Evolutionary conservation across 2,113 vertebrate genomes (phyloP).

Genomic region (Hyperopisus bebe): DNA sequence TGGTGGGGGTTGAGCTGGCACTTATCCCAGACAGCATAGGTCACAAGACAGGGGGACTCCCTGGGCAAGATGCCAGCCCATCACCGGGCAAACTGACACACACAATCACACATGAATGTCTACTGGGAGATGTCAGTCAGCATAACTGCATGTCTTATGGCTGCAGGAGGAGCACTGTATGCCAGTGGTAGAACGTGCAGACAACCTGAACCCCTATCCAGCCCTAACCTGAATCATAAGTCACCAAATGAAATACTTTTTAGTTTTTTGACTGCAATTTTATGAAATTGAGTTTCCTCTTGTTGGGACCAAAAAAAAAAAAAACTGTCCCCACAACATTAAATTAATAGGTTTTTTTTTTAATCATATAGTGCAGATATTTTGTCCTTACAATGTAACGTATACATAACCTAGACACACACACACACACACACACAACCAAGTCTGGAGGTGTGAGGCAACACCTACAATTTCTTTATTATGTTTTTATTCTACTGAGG

Average conservation of each 20-base stretch:
- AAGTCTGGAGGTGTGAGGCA: neutral
- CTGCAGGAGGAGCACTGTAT: neutral
- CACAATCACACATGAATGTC: neutral
- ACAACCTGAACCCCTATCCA: neutral
- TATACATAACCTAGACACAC: neutral
- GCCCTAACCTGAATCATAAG: neutral
- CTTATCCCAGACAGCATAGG: neutral
- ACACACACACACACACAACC: neutral
- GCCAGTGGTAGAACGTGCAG: neutral
- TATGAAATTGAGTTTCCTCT: neutral
- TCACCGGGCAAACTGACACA: neutral
- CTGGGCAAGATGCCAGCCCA: neutral
- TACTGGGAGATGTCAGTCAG: neutral
- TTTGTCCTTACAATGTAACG: neutral
- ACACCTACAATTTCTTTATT: neutral
- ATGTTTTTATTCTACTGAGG: neutral
- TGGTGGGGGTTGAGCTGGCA: neutral
- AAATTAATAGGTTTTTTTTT: too few species aligned
- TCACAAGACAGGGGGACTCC: neutral
- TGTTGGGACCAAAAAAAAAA: neutral
- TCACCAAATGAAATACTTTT: neutral
- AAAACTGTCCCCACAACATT: neutral
- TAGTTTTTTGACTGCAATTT: neutral
- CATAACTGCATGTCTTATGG: neutral
- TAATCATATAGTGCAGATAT: too few species aligned